Conservation (phyloP, 2,113 vertebrate species). For the Callionymus lyra region DNA sequence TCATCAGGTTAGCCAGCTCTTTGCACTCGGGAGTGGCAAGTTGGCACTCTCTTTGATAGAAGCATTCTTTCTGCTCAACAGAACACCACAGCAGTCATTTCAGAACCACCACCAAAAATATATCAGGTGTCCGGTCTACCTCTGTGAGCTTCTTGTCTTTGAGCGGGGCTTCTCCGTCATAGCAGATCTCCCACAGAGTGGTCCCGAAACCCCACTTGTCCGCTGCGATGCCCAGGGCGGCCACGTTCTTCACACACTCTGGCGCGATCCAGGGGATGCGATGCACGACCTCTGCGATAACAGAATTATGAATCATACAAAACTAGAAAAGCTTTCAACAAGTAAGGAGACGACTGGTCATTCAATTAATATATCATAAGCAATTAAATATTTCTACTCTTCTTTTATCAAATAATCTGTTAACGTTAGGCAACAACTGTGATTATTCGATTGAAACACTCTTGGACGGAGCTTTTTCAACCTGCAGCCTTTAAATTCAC, state of each 20-base stretch:
- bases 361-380: too few species aligned
- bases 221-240: slow-evolving; percentile 79
- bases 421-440: too few species aligned
- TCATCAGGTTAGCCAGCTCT: slow-evolving; percentile 92
- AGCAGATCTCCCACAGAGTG: slow-evolving; percentile 97
- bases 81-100: neutral
- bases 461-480: too few species aligned
- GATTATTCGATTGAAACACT: too few species aligned
- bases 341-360: too few species aligned
- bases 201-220: slow-evolving; percentile 98
- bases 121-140: slow-evolving; percentile 54
- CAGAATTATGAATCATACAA: neutral
- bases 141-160: slow-evolving; percentile 93
- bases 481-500: too few species aligned
- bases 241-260: slow-evolving; percentile 79
- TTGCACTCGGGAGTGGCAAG: slow-evolving; percentile 81
- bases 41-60: slow-evolving; percentile 80
- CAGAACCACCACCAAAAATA: neutral
- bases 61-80: slow-evolving; percentile 83
- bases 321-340: too few species aligned
- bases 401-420: too few species aligned
- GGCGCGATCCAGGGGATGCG: slow-evolving; percentile 96
- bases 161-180: slow-evolving; percentile 89
- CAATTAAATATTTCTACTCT: too few species aligned
- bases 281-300: slow-evolving; percentile 78